Evolutionary conservation across 2,113 vertebrate species (phyloP), one percentile per base, ranked within the genome.

Genomic region (Cinclus cinclus): DNA sequence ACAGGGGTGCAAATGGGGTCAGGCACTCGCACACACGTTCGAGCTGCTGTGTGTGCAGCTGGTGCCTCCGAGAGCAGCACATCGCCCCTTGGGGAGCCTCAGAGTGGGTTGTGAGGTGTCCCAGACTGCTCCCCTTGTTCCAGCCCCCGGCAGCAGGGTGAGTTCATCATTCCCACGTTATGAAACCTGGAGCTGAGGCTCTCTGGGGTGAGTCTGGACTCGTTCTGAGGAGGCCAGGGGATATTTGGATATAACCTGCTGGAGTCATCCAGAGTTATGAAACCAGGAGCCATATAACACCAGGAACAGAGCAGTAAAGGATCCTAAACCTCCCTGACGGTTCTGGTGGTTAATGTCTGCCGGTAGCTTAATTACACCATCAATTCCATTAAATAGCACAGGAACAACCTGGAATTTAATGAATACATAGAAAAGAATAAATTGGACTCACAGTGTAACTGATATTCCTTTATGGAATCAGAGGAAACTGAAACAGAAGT

Each of bases 291-390:
- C 21, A 28, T 87, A 58, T 86, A 91, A 94, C 62, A 74, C 79
- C 1, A 1, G 78, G 82, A 81, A 10, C 18, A n/a, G 69, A 20
- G 91, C 5, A 79, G 83, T 89, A 74, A 92, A 75, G 85, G 95
- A 62, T 74, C 91, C 95, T 93, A 42, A 92, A 89, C 86, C 92
- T 92, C 93, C 71, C 90, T 86, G 89, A 79, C 3, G 17, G 79
- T 68, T 88, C 80, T 87, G 84, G 82, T 83, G 73, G 69, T 87
- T 94, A 94, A 80, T 41, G 93, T 52, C 93, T 90, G 82, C 93
- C 90, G 82, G 52, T 55, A 46, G 56, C 65, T 73, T 91, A 89
- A 90, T 89, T 73, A 78, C 58, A 64, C 55, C 84, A 60, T 87
- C 79, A 90, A 35, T 87, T 65, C 84, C 71, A 55, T 88, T 79